Evolutionary conservation across 1,140 invertebrate genomes (phyloP).

Genomic region (Anastatus disparis): DNA sequence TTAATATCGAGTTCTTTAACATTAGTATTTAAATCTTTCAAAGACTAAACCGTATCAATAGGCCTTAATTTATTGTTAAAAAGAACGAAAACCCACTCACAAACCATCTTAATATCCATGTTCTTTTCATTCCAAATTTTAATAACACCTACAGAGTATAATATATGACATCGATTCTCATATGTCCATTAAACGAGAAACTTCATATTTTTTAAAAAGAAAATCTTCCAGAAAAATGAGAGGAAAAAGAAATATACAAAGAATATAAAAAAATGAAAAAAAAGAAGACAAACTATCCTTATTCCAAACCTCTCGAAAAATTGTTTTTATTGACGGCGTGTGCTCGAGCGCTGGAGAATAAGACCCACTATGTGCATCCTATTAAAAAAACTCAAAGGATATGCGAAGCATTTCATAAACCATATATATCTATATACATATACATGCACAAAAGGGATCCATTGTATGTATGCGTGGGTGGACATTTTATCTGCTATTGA

Average conservation of each 20-base stretch:
- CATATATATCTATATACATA: background rate
- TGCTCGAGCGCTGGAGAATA: background rate
- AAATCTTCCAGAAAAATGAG: background rate
- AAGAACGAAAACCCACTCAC: background rate
- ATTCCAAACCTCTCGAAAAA: conserved; percentile 20
- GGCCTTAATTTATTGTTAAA: too few relatives aligned
- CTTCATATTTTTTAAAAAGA: background rate
- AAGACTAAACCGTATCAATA: too few relatives aligned
- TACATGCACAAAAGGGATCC: background rate
- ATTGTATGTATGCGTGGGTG: conserved; percentile 52
- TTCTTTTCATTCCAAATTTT: conserved; percentile 22
- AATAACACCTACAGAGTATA: background rate
- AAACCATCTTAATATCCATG: background rate
- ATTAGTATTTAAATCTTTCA: too few relatives aligned
- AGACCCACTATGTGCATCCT: background rate
- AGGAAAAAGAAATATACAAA: background rate
- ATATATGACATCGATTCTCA: background rate
- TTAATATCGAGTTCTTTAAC: too few relatives aligned
- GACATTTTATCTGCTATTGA: conserved; percentile 60
- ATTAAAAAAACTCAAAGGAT: conserved; percentile 10
- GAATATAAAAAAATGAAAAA: background rate
- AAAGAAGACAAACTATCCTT: conserved; percentile 7
- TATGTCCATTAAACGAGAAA: background rate
- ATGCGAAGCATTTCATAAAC: conserved; percentile 8
- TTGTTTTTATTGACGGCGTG: conserved; percentile 29